A percentile compares a stretch with the other conserved stretches of the same genome.
These are phyloP conservation scores for Lasioglossum vierecki DNA, from an alignment of 2,888 invertebrate species.

Conservation along the genomic window DNA sequence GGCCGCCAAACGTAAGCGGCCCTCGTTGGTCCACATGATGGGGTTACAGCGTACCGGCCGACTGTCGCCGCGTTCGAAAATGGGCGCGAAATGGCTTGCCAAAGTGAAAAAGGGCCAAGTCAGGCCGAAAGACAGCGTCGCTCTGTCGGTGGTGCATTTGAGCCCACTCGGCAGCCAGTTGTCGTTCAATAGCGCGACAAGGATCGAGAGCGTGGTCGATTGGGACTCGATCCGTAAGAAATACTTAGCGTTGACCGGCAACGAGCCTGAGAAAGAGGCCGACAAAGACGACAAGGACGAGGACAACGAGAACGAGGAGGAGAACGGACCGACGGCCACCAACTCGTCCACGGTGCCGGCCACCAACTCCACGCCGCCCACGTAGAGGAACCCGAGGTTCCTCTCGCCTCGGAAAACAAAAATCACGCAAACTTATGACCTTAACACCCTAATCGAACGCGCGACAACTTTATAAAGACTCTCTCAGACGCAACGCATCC, in stretches of 20 bases:
- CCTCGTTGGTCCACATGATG: slow-evolving; percentile 85
- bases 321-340: slow-evolving; percentile 74
- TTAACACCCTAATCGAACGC: neutral
- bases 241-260: slow-evolving; percentile 90
- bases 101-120: slow-evolving; percentile 85
- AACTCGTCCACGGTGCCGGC: slow-evolving; percentile 77
- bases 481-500: slow-evolving; percentile 10
- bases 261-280: slow-evolving; percentile 85
- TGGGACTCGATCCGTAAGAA: slow-evolving; percentile 97
- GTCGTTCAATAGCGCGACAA: slow-evolving; percentile 91
- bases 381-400: slow-evolving; percentile 63
- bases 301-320: slow-evolving; percentile 78
- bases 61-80: slow-evolving; percentile 84
- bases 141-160: slow-evolving; percentile 92
- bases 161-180: slow-evolving; percentile 94
- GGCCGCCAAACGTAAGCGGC: slow-evolving; percentile 84
- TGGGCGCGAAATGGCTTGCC: slow-evolving; percentile 85
- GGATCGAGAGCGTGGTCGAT: slow-evolving; percentile 95
- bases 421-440: slow-evolving; percentile 10
- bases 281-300: slow-evolving; percentile 80
- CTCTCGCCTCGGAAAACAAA: slow-evolving; percentile 36
- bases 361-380: slow-evolving; percentile 75
- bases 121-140: slow-evolving; percentile 87
- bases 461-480: neutral
- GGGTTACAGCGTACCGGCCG: slow-evolving; percentile 83